Evolutionary conservation across 2,797 vertebrate genomes (phyloP), one percentile per base, ranked within the genome.

Genomic region (Gallirallus australis): DNA sequence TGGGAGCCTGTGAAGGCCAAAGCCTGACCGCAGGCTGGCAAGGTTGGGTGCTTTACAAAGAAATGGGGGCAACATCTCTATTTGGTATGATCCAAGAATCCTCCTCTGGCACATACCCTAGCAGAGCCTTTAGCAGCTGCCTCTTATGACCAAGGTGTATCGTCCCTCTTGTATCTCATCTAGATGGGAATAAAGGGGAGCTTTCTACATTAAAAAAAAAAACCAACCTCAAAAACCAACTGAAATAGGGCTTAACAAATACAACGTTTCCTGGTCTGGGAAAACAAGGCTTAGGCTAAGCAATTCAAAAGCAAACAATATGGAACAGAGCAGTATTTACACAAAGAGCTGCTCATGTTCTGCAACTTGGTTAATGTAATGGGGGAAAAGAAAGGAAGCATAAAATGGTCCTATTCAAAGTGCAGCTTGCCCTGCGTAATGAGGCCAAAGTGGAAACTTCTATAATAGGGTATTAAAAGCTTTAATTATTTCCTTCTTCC

Each of bases 401-500:
- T 19, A 69, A 90, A 84, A 84, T 2, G 4, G n/a, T 60, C 37
- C 45, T 56, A 52, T 50, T 60, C 31, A 12, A 27, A 33, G 35
- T 15, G 24, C 66, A 85, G 39, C 33, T 48, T 54, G 66, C 54
- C 77, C 47, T 59, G 33, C 42, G 45, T 68, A 90, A 86, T 3
- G 57, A 96, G 73, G 40, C 61, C 77, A 20, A 82, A 88, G 86
- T 3, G 7, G 11, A 82, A 82, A 52, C 11, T 19, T 8, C 15
- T 13, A 42, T 45, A 33, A 42, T 0, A 66, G 20, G 53, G 6
- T 61, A 97, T 48, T 35, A 89, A 94, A 75, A 86, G 52, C 59
- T 86, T 94, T 94, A 93, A 96, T 89, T 90, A 56, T 79, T 86
- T 86, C 72, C 42, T 81, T 64, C 61, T 78, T 64, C 45, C 84